Base-by-base conservation (phyloP, 2,797 vertebrate species). In the Crocodylus rhombifer region DNA sequence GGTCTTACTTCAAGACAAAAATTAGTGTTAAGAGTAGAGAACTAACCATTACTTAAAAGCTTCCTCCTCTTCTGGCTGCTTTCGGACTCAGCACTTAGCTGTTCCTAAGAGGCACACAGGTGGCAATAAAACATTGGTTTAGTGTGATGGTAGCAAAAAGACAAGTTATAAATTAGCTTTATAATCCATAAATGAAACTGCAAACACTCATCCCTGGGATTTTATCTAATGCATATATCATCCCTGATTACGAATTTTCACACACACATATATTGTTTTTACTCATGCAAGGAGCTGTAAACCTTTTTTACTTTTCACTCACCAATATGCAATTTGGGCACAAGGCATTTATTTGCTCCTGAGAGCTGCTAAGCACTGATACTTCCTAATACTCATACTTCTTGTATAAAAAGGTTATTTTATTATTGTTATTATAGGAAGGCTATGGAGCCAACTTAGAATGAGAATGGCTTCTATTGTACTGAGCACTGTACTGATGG, bases 181-280 rank as follows among this genome's bases (percentile, higher is more conserved):
- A 23, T n/a, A 75, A 94, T 69, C 61, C 75, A 51, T 89, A 92
- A 91, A 77, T 95, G 87, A 83, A 82, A 82, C 83, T 67, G 87
- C 87, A 58, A 87, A 36, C 51, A 63, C 28, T 6, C 36, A 89
- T 80, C 56, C 56, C 76, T 69, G 16, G 79, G 55, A 92, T 17
- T 81, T 63, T 67, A 87, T 87, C 86, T n/a, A 81, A 77, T 95
- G 92, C 58, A 89, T 91, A 79, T 26, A 91, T 84, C 90, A 86
- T 83, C 58, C 80, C 56, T 89, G 94, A 95, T 95, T 95, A 88
- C 28, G 91, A 17, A 60, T 87, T 95, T 95, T 91, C 84, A 63
- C 62, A 88, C 93, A 81, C 65, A 1, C 14, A 36, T 80, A 51
- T 56, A 77, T 76, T 60, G 84, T 73, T 23, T 25, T 92, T 69